These are phyloP conservation scores for Epinephelus awoara DNA, from an alignment of 2,797 vertebrate species.

Conservation along the genomic window DNA sequence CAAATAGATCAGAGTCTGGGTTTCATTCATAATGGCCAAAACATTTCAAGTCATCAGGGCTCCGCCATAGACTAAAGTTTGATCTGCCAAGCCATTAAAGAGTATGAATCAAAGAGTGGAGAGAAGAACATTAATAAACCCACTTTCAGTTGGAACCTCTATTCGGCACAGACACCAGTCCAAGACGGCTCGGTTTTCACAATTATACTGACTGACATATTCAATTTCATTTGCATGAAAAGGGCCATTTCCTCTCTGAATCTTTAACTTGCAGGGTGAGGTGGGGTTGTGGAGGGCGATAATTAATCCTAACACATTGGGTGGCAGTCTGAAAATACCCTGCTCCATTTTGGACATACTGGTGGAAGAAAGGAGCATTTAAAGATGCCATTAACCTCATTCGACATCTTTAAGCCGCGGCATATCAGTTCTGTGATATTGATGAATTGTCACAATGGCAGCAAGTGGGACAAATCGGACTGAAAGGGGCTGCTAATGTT, in stretches of 20 bases:
- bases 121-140: slow-evolving; percentile 73
- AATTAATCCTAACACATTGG: slow-evolving; percentile 86
- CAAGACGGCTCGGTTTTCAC: slow-evolving; percentile 76
- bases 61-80: slow-evolving; percentile 67
- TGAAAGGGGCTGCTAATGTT: slow-evolving; percentile 31
- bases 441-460: slow-evolving; percentile 70
- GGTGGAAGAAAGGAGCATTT: slow-evolving; percentile 76
- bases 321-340: slow-evolving; percentile 80
- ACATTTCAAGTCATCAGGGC: slow-evolving; percentile 71
- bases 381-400: slow-evolving; percentile 83
- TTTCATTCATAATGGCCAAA: slow-evolving; percentile 64
- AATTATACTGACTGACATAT: slow-evolving; percentile 86
- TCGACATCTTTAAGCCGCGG: slow-evolving; percentile 70
- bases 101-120: slow-evolving; percentile 73
- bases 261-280: slow-evolving; percentile 80
- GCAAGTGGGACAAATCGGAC: slow-evolving; percentile 49
- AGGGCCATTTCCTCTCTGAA: slow-evolving; percentile 82
- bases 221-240: slow-evolving; percentile 87
- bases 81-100: slow-evolving; percentile 75
- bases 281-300: slow-evolving; percentile 75
- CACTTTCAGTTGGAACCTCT: slow-evolving; percentile 69
- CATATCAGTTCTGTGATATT: slow-evolving; percentile 71
- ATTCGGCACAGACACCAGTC: slow-evolving; percentile 69
- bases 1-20: slow-evolving; percentile 56
- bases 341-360: slow-evolving; percentile 69